phyloP scores from a whole-genome alignment of 2,888 invertebrate genomes.

The Aquatica leii region DNA sequence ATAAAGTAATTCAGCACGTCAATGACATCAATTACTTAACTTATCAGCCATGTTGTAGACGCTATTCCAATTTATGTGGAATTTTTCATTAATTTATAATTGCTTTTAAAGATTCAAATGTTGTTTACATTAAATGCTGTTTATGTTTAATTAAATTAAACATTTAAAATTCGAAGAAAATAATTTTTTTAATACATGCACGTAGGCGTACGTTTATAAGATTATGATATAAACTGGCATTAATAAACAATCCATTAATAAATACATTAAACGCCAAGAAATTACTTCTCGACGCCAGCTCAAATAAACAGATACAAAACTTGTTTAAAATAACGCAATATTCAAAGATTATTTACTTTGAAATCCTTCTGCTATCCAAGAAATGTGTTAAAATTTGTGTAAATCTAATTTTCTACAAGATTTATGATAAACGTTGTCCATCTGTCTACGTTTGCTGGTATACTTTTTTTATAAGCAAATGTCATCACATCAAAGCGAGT shows the following conservation, averaged over 20 bases:
- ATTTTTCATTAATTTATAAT: no score
- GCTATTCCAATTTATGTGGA: no score
- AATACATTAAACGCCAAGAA: conserved; percentile 57
- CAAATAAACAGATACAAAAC: conserved; percentile 55
- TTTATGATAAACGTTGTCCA: conserved; percentile 46
- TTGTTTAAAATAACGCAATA: conserved; percentile 48
- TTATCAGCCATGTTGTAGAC: no score
- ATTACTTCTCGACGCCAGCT: conserved; percentile 58
- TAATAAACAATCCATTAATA: conserved; percentile 58
- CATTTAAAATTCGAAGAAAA: no score
- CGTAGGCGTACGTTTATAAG: conserved; percentile 18
- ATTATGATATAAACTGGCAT: conserved; percentile 52
- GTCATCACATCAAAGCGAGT: conserved; percentile 40
- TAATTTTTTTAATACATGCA: no score
- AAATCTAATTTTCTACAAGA: conserved; percentile 48
- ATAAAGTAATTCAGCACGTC: no score
- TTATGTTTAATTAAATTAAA: no score
- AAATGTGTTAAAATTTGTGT: conserved; percentile 51
- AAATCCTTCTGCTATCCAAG: conserved; percentile 41
- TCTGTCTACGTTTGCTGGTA: conserved; percentile 38
- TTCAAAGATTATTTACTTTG: conserved; percentile 48
- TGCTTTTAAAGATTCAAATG: no score
- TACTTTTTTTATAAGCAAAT: conserved; percentile 42
- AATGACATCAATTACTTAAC: no score
- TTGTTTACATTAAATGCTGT: no score